Evolutionary conservation across 2,113 vertebrate genomes (phyloP), one percentile per base, ranked within the genome.

Genomic region (Entelurus aequoreus): DNA sequence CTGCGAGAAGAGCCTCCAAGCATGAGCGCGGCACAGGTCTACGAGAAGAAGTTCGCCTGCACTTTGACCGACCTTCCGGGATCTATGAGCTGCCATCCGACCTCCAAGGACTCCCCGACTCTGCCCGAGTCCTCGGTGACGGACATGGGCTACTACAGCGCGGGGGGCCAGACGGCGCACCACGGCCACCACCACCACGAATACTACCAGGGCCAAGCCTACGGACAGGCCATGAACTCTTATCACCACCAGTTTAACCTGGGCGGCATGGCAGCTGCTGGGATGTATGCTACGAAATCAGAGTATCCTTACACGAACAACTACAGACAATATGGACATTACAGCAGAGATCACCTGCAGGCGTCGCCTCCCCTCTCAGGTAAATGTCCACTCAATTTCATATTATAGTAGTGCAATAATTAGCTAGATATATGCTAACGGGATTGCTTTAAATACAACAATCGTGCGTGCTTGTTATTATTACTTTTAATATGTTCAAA

Each of bases 21-120:
- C 37, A 99, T 98, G 96, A 97, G 95, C 72, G 69, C 62, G 62
- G 94, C 93, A 77, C 85, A 90, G 72, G 90, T 92, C 8, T 99
- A 94, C 60, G 95, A 99, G 46, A 97, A 96, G 92, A 99, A 99
- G 87, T 92, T 99, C 71, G 88, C 91, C 76, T 93, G 92, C 78
- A 93, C 98, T 92, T 89, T 97, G 76, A 94, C 94, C 47, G 96
- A 98, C 60, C 92, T 99, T 37, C 94, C 94, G 60, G 93, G 94
- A 86, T 96, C 95, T 49, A 92, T 97, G 68, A 94, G 93, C 76
- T 98, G 95, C 92, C 95, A 99, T 79, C 93, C 95, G 16, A 92
- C 86, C 74, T 94, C 94, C 83, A 99, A 99, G 89, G 95, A 99
- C 86, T 98, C 96, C 3, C 95, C 96, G 11, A 98, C 96, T 4